phyloP scores from a whole-genome alignment of 2,113 vertebrate genomes.

The Macrotis lagotis region DNA sequence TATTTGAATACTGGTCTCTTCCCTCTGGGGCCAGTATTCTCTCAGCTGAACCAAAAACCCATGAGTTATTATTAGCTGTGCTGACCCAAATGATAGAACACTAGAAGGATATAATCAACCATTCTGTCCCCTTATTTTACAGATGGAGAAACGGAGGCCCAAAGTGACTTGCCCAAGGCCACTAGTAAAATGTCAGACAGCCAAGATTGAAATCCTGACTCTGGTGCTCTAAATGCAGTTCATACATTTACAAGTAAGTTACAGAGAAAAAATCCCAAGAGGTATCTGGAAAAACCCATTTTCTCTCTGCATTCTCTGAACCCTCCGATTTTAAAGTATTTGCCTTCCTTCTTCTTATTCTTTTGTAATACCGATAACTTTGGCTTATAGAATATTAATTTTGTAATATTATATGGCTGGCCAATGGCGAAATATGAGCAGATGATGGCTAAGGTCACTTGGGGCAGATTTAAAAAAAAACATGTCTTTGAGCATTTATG shows the following conservation, averaged over 20 bases:
- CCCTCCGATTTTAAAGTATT: constrained; percentile 33
- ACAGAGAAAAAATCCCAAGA: constrained; percentile 1
- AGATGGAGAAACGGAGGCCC: background rate
- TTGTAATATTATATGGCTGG: constrained; percentile 32
- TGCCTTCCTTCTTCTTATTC: background rate
- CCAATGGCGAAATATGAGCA: constrained; percentile 33
- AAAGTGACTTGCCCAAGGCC: background rate
- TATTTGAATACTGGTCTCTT: background rate
- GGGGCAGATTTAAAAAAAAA: constrained; percentile 29
- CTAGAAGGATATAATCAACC: background rate
- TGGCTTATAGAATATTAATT: constrained; percentile 26
- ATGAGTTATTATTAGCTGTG: background rate
- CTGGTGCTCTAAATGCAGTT: background rate
- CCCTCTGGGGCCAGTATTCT: background rate
- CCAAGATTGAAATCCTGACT: background rate
- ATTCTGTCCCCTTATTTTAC: background rate
- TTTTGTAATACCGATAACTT: background rate
- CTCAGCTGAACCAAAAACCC: background rate
- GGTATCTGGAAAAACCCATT: constrained; percentile 64
- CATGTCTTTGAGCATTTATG: constrained; percentile 24
- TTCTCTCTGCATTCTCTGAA: constrained; percentile 48
- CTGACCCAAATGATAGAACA: background rate
- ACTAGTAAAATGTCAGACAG: background rate
- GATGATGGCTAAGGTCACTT: constrained; percentile 37
- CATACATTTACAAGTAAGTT: background rate